These are phyloP conservation scores for Syrista parreyssii DNA, from an alignment of 2,888 invertebrate species.

Conservation along the genomic window DNA sequence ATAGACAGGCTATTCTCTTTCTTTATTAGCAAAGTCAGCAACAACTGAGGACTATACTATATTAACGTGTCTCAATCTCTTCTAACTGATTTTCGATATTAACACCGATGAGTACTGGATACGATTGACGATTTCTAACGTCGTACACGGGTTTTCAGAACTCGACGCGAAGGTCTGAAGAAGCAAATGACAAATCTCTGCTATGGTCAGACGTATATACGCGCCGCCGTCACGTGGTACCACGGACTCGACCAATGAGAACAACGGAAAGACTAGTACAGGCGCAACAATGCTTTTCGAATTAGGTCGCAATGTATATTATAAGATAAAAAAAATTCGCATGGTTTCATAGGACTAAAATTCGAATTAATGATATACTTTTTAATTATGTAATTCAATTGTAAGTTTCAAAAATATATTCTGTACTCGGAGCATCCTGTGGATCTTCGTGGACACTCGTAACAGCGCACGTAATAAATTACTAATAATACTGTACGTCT, in stretches of 20 bases:
- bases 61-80: not conserved
- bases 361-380: not conserved
- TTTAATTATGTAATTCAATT: not conserved
- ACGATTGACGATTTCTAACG: not conserved
- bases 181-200: slow-evolving; percentile 43
- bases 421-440: not conserved
- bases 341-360: not conserved
- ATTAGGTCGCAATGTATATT: not conserved
- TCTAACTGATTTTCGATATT: not conserved
- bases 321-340: not conserved
- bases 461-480: not conserved
- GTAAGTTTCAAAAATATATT: not conserved
- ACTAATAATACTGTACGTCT: not conserved
- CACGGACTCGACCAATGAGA: slow-evolving; percentile 14
- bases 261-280: not conserved
- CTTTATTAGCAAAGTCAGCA: not conserved
- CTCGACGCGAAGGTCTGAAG: slow-evolving; percentile 38
- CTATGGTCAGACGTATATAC: slow-evolving; percentile 38
- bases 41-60: not conserved
- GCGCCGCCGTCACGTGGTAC: slow-evolving; percentile 29
- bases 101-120: not conserved
- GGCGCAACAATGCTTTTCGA: not conserved
- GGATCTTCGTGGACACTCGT: not conserved
- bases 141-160: slow-evolving; percentile 13
- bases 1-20: not conserved